Base-by-base conservation (phyloP, 2,888 invertebrate species). In the Prenolepis imparis region DNA sequence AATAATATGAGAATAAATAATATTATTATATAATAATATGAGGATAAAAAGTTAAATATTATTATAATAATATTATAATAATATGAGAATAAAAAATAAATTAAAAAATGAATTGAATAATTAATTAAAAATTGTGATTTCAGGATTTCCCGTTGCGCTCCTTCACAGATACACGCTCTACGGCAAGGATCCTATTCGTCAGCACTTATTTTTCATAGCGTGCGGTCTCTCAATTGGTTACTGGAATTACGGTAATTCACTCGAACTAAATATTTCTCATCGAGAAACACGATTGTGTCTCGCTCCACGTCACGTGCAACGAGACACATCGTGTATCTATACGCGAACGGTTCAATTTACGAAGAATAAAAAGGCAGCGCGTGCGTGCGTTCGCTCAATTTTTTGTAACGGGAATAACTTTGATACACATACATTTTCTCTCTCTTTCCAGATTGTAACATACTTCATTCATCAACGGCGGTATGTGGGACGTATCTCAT, bases 241-340 rank as follows among this genome's bases (percentile, higher is more conserved):
- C 90, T 98, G 97, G 94, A 99, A 99, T 94, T 99, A 98, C 95
- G 98, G 98, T 96, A 94, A 95, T 94, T 88, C 64, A 1, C 15
- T 41, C 1, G 18, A 77, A 32, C 63, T 28, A 3, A 28, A 28
- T 28, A 28, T 28, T 3, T 28, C n/a, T n/a, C n/a, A n/a, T n/a
- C n/a, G n/a, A n/a, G n/a, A n/a, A n/a, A n/a, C n/a, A n/a, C n/a
- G n/a, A n/a, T n/a, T n/a, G n/a, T n/a, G n/a, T n/a, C n/a, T n/a
- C n/a, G n/a, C n/a, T n/a, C n/a, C n/a, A n/a, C n/a, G n/a, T n/a
- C n/a, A n/a, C n/a, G n/a, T n/a, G n/a, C n/a, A n/a, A n/a, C n/a
- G n/a, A n/a, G n/a, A n/a, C n/a, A n/a, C n/a, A n/a, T n/a, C n/a
- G n/a, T n/a, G n/a, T n/a, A n/a, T n/a, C n/a, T n/a, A n/a, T n/a